Evolutionary conservation across 2,888 invertebrate genomes (phyloP).

Genomic region (Ophion costatus): DNA sequence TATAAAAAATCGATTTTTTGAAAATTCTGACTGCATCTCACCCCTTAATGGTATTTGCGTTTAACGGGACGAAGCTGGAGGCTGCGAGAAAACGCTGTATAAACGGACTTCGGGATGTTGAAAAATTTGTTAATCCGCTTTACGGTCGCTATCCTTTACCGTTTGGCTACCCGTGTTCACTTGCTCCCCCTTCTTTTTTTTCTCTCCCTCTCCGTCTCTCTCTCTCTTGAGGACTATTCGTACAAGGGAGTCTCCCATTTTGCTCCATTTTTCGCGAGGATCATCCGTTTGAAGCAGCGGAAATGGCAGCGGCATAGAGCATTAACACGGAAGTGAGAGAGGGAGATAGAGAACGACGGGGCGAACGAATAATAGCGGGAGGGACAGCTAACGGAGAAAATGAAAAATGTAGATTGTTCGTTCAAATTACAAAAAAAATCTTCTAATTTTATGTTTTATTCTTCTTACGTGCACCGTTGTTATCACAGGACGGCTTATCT

Average conservation of each 20-base stretch:
- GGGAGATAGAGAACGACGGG: neutral
- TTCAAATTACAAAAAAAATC: neutral
- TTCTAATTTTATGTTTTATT: no score
- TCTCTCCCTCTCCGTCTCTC: constrained; percentile 1
- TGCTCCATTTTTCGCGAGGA: constrained; percentile 51
- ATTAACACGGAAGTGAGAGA: constrained; percentile 35
- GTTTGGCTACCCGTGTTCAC: constrained; percentile 46
- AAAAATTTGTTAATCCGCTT: constrained; percentile 60
- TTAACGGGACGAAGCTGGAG: constrained; percentile 3
- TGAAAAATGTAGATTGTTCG: neutral
- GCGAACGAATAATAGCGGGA: neutral
- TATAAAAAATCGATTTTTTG: no score
- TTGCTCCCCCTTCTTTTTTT: constrained; percentile 68
- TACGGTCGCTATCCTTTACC: constrained; percentile 57
- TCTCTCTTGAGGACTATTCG: neutral
- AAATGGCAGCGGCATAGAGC: neutral
- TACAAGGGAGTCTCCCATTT: constrained; percentile 29
- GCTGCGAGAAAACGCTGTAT: neutral
- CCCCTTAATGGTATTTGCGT: no score
- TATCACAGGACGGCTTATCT: neutral
- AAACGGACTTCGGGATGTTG: constrained; percentile 40
- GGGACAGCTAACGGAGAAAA: neutral
- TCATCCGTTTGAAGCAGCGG: constrained; percentile 49
- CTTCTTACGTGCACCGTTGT: neutral
- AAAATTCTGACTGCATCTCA: no score